Percentiles rank a stretch among this genome's conserved stretches.
Evolutionary conservation across 2,797 vertebrate species (phyloP).

Genomic region (Hirundo rustica): DNA sequence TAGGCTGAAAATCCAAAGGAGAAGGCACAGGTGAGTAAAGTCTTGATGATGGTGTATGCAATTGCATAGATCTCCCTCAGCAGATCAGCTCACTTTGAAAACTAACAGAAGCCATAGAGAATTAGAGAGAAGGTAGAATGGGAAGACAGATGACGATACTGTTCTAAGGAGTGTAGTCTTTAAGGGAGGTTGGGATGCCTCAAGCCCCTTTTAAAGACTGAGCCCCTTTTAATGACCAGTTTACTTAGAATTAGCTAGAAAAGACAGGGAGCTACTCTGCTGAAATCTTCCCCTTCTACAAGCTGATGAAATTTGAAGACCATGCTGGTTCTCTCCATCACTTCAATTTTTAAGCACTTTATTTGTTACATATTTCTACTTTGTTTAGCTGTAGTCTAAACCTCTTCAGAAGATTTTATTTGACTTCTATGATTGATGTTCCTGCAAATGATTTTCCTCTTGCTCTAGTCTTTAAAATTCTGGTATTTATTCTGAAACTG

Average conservation of each 20-base stretch:
- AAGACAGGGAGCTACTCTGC: neutral
- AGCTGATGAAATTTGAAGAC: neutral
- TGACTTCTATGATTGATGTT: neutral
- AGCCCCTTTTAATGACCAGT: neutral
- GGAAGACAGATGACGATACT: neutral
- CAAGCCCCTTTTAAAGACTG: neutral
- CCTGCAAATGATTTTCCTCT: neutral
- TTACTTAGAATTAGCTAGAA: neutral
- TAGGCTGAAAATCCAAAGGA: neutral
- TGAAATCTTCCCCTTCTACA: neutral
- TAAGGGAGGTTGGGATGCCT: neutral
- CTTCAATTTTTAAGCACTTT: neutral
- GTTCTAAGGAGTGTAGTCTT: accelerated
- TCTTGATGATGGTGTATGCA: neutral
- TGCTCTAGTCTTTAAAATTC: neutral
- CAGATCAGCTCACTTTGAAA: neutral
- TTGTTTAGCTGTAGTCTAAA: neutral
- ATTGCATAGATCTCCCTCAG: neutral
- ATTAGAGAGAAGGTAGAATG: neutral
- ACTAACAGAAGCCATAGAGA: neutral
- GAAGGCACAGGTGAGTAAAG: neutral
- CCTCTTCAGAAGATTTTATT: neutral
- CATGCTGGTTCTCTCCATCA: neutral
- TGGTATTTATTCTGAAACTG: neutral
- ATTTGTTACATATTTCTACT: neutral